phyloP scores from a whole-genome alignment of 2,797 vertebrate species.

The Echeneis naucrates region DNA sequence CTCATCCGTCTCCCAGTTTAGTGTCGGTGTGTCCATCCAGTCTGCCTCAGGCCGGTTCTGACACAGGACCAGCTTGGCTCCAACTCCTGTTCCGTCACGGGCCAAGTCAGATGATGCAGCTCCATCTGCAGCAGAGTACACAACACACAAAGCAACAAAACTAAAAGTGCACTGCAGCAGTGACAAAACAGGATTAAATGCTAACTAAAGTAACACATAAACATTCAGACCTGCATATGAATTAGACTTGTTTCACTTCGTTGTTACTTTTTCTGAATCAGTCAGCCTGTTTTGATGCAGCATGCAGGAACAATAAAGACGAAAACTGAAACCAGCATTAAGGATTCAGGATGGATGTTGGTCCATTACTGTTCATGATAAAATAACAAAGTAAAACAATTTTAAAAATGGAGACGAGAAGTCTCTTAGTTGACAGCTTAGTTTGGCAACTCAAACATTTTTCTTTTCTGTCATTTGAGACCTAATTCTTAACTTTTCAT shows the following conservation, averaged over 20 bases:
- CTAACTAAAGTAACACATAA: no score
- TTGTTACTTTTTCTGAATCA: neutral
- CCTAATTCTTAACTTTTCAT: neutral
- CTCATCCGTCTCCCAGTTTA: constrained; percentile 1
- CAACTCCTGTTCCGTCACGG: neutral
- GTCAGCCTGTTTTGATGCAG: neutral
- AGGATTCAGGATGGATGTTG: neutral
- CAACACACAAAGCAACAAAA: neutral
- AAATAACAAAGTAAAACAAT: no score
- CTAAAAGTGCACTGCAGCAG: neutral
- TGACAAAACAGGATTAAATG: no score
- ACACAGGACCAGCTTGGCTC: neutral
- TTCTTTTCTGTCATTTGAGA: neutral
- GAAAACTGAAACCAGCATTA: neutral
- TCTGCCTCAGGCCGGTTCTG: neutral
- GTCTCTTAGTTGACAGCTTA: neutral
- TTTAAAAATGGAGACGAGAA: neutral
- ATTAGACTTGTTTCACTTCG: no score
- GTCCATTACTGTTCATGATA: neutral
- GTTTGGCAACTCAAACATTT: neutral
- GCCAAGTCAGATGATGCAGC: constrained; percentile 2
- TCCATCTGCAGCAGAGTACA: neutral
- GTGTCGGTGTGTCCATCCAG: constrained; percentile 13
- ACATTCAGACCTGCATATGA: no score
- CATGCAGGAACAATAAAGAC: no score